phyloP scores from a whole-genome alignment of 2,113 vertebrate genomes.

The Peromyscus maniculatus region DNA sequence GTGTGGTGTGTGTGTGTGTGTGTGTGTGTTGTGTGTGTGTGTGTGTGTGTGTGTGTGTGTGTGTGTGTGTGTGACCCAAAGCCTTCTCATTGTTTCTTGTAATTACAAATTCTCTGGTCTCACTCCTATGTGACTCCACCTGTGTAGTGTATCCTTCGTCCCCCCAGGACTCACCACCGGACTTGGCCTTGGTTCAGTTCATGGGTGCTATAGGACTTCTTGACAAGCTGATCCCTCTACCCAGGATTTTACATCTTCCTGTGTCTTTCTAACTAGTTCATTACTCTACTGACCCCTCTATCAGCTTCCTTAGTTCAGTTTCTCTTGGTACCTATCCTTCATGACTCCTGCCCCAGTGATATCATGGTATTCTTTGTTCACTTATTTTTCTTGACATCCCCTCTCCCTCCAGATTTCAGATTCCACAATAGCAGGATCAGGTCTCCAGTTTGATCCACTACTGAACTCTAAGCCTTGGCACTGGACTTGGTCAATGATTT shows the following conservation, averaged over 20 bases:
- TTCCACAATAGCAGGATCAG: accelerated
- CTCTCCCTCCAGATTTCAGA: not conserved
- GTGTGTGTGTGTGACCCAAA: not conserved
- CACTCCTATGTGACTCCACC: not conserved
- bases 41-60: constrained; percentile 12
- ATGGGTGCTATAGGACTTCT: not conserved
- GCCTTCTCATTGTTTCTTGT: not conserved
- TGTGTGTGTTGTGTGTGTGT: constrained; percentile 34
- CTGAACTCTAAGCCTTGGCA: not conserved
- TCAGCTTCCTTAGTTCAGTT: not conserved
- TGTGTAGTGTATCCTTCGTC: too few species aligned
- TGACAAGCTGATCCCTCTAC: not conserved
- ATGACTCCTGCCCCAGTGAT: not conserved
- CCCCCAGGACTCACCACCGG: not conserved
- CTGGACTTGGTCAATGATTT: not conserved
- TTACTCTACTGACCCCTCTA: not conserved
- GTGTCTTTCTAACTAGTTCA: not conserved
- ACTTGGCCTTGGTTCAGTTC: not conserved
- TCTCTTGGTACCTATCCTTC: not conserved
- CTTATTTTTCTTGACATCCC: not conserved
- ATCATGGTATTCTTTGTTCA: not conserved
- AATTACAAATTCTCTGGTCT: not conserved
- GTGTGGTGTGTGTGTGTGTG: constrained; percentile 11
- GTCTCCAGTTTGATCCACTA: not conserved
- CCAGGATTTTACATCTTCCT: not conserved